Evolutionary conservation across 2,888 invertebrate genomes (phyloP), one percentile per base, ranked within the genome.

Genomic region (Macrophya alboannulata): DNA sequence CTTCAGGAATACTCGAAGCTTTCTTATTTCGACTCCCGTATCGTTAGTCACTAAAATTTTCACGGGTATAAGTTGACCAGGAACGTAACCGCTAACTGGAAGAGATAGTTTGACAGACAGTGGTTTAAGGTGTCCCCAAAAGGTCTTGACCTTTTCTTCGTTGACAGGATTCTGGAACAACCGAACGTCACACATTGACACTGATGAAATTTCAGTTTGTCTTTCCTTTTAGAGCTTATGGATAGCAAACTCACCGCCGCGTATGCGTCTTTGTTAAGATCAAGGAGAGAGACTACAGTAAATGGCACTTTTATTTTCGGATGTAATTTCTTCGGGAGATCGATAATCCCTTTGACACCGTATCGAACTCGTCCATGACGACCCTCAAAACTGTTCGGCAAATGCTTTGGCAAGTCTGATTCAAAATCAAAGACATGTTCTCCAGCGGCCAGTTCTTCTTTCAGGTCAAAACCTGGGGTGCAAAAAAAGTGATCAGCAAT

Each of bases 311-410:
- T 93, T 43, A 89, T 89, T 10, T 90, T 91, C 45, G 92, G 90
- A 87, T 94, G 93, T 89, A 93, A 92, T 86, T 94, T 94, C 92
- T 94, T 94, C 1, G 94, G 92, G 51, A 93, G 90, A 85, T 94
- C 94, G 43, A 94, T 90, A 31, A 89, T 90, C 10, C 91, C 93
- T 84, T 92, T 92, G 62, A 93, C 90, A 25, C 88, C 88, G 89
- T 94, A 94, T 17, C 93, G 90, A 0, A 94, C 90, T 84, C 89
- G 89, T 3, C 94, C 90, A 89, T 89, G 81, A 89, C 92, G 86
- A 10, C 90, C 90, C 65, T 89, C 89, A 86, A 91, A 92, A 31
- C 90, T 90, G 5, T 91, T 90, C 4, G 92, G 92, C 62, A 91
- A 84, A 84, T 90, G 88, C 4, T 89, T 89, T 0, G 94, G 94